phyloP scores from a whole-genome alignment of 2,888 invertebrate species.

The Sminthurinus aureus region DNA sequence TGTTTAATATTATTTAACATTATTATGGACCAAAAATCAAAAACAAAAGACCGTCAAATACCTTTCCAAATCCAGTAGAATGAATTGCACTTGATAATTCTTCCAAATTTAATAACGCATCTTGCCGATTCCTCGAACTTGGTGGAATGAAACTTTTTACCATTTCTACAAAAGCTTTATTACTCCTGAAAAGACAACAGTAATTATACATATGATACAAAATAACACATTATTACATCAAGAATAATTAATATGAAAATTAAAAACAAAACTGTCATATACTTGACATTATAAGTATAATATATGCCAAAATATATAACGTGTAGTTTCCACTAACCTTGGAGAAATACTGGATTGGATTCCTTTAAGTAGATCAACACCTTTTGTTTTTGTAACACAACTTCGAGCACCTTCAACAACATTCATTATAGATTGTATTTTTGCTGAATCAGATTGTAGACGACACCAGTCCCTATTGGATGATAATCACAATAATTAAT shows the following conservation, averaged over 20 bases:
- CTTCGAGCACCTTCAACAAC: constrained; percentile 56
- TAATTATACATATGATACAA: not conserved
- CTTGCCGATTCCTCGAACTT: constrained; percentile 23
- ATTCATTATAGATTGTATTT: constrained; percentile 46
- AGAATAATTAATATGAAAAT: not conserved
- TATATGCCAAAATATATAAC: not conserved
- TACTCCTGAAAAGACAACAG: constrained; percentile 9
- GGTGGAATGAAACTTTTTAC: constrained; percentile 31
- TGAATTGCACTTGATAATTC: constrained; percentile 47
- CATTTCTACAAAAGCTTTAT: constrained; percentile 18
- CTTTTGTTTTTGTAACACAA: constrained; percentile 49
- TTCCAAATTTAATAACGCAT: constrained; percentile 41
- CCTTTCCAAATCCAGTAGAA: constrained; percentile 53
- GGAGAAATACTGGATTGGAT: constrained; percentile 34
- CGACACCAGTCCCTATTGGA: constrained; percentile 59
- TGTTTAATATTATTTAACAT: too few species aligned
- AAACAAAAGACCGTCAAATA: too few species aligned
- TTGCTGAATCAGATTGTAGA: constrained; percentile 50
- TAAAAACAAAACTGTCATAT: too few species aligned
- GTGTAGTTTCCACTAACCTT: constrained; percentile 17
- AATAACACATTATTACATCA: not conserved
- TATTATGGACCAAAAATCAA: too few species aligned
- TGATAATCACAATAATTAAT: too few species aligned
- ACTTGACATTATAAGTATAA: not conserved
- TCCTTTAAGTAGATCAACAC: constrained; percentile 46